A percentile compares a stretch with the other conserved stretches of the same genome.
Evolutionary conservation across 2,113 vertebrate species (phyloP).

Genomic region (Calcarius ornatus): DNA sequence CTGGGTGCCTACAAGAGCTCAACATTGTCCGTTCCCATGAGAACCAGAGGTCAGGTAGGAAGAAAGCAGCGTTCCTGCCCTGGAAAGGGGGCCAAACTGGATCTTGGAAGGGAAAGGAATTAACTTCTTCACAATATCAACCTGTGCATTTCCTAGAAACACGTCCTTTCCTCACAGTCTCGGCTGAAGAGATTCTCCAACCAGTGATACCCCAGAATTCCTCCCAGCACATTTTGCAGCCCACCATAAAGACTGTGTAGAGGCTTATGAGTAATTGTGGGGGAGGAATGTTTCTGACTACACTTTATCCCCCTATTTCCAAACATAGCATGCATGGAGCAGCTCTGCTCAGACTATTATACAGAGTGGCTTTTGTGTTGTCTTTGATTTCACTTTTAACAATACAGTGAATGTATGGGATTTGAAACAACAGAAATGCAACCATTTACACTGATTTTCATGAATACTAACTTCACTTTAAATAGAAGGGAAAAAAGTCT

Average conservation of each 20-base stretch:
- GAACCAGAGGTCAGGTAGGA: background rate
- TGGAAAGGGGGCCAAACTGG: background rate
- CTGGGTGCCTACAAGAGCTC: background rate
- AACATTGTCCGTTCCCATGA: background rate
- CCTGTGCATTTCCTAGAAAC: background rate
- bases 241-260: background rate
- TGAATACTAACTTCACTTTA: background rate
- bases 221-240: background rate
- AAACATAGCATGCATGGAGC: slow-evolving; percentile 4
- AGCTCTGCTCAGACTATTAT: background rate
- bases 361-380: background rate
- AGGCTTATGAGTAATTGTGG: slow-evolving; percentile 3
- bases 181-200: background rate
- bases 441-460: background rate
- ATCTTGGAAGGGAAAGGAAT: background rate
- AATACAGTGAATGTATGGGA: background rate
- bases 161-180: background rate
- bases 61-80: background rate
- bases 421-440: background rate
- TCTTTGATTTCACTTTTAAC: background rate
- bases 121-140: background rate
- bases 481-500: background rate
- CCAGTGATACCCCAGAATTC: background rate
- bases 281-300: slow-evolving; percentile 36
- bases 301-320: background rate